These are phyloP conservation scores for Sarcoramphus papa DNA, from an alignment of 2,797 vertebrate species.

Conservation along the genomic window DNA sequence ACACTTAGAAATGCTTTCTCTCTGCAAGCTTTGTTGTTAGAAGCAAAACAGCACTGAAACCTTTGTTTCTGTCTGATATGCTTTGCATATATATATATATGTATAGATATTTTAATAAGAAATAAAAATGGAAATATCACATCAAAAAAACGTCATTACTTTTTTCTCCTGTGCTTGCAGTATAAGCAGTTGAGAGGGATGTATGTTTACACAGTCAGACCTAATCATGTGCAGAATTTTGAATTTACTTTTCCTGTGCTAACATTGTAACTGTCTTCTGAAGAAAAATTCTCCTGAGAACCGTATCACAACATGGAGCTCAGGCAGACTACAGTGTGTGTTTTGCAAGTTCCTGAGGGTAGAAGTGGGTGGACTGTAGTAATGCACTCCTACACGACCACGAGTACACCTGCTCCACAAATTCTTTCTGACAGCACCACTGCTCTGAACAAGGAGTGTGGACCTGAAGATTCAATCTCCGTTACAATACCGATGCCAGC, in stretches of 20 bases:
- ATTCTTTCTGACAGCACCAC: not conserved
- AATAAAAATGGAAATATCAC: not conserved
- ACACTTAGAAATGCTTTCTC: not conserved
- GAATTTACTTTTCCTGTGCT: not conserved
- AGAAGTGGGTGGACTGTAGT: slow-evolving; percentile 19
- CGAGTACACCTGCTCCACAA: not conserved
- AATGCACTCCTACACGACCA: not conserved
- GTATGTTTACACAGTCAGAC: not conserved
- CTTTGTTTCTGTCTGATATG: not conserved
- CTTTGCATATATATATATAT: not conserved
- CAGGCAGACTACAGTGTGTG: not conserved
- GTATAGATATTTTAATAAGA: slow-evolving; percentile 1
- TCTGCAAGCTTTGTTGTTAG: not conserved
- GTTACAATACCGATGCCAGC: not conserved
- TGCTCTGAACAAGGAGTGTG: not conserved
- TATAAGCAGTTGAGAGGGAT: not conserved
- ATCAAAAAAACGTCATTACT: not conserved
- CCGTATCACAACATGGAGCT: not conserved
- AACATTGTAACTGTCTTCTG: not conserved
- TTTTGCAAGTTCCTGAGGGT: slow-evolving; percentile 4
- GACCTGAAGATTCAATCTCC: not conserved
- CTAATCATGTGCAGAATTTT: slow-evolving; percentile 25
- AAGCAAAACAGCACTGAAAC: not conserved
- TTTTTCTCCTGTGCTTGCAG: not conserved
- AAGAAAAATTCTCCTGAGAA: not conserved